These are phyloP conservation scores for Phylloscopus trochiloides DNA, from an alignment of 2,113 vertebrate species.

Conservation along the genomic window DNA sequence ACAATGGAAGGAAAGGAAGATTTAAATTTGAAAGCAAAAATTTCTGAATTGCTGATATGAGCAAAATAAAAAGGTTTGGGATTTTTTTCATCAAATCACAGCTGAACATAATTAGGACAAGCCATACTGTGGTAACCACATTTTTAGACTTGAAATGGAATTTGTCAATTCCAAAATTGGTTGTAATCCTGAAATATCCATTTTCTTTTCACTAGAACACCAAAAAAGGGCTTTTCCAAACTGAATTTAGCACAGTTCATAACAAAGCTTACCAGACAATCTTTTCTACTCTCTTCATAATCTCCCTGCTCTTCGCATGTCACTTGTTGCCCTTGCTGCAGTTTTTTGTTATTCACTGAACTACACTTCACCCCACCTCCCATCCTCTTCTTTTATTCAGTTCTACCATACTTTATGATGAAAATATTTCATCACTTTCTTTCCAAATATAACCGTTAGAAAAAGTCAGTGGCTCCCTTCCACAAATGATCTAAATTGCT, in stretches of 20 bases:
- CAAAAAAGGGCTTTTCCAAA: not conserved
- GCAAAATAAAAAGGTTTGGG: not conserved
- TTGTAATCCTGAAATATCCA: not conserved
- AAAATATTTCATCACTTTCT: not conserved
- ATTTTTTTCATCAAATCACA: not conserved
- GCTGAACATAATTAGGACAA: not conserved
- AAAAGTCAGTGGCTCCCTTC: not conserved
- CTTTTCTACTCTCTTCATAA: not conserved
- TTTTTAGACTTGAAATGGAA: not conserved
- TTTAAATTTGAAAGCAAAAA: not conserved
- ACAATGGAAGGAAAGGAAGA: not conserved
- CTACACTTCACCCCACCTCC: not conserved
- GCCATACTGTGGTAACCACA: not conserved
- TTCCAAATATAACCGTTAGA: not conserved
- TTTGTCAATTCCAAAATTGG: not conserved
- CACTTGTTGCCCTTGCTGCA: not conserved
- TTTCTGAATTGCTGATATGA: not conserved
- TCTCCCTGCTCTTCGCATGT: not conserved
- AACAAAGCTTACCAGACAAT: not conserved
- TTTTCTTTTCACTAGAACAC: not conserved
- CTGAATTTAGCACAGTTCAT: not conserved
- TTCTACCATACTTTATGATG: not conserved
- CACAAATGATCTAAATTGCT: not conserved
- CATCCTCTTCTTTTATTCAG: not conserved
- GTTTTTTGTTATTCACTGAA: not conserved